These are phyloP conservation scores for Nebria ingens DNA, from an alignment of 1,140 invertebrate genomes.

Conservation along the genomic window DNA sequence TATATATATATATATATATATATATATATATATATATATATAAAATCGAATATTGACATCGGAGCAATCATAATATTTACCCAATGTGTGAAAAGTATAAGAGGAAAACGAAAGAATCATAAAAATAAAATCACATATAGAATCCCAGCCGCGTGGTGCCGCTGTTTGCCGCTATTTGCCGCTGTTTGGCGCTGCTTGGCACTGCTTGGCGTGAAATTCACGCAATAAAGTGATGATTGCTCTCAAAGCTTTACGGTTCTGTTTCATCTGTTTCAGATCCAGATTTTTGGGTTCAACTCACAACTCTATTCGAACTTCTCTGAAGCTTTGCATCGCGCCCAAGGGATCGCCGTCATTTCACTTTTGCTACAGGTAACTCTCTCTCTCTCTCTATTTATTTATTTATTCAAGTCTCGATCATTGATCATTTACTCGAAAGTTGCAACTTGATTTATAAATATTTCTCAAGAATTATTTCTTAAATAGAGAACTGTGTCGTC, in stretches of 20 bases:
- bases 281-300: conserved; percentile 90
- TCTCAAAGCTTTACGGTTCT: neutral
- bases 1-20: neutral
- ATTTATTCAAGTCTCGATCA: too few species aligned
- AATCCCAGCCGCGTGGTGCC: too few species aligned
- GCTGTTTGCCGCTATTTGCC: too few species aligned
- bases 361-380: conserved; percentile 76
- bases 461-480: too few species aligned
- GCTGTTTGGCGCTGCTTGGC: too few species aligned
- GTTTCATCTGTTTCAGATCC: conserved; percentile 59
- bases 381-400: too few species aligned
- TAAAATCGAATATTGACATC: conserved; percentile 23
- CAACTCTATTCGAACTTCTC: conserved; percentile 87
- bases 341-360: conserved; percentile 81
- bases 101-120: conserved; percentile 3
- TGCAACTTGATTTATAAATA: too few species aligned
- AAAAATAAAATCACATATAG: conserved; percentile 18
- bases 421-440: too few species aligned
- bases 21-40: conserved; percentile 13
- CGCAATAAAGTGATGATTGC: conserved; percentile 29
- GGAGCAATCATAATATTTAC: conserved; percentile 27
- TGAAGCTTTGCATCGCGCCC: conserved; percentile 75
- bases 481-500: too few species aligned
- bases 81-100: conserved; percentile 20
- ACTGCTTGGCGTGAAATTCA: conserved; percentile 23